Evolutionary conservation across 2,888 invertebrate species (phyloP).

Genomic region (Thera obeliscata): DNA sequence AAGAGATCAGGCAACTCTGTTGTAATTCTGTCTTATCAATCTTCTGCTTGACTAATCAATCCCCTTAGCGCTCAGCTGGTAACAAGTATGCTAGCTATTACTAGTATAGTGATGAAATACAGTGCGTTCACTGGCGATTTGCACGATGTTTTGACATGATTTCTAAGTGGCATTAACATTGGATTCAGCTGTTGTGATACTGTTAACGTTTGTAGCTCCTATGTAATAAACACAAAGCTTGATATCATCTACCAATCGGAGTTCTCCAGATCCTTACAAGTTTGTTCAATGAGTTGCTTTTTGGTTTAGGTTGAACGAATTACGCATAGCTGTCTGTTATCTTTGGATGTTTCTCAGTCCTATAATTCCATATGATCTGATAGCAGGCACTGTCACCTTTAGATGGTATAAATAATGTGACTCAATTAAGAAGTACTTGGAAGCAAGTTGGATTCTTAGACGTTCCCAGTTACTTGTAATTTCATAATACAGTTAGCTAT

Average conservation of each 20-base stretch:
- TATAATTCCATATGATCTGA: no score
- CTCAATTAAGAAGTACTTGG: slow-evolving; percentile 5
- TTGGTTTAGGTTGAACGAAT: background rate
- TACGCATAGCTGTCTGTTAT: background rate
- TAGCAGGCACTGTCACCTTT: no score
- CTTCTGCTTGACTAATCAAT: no score
- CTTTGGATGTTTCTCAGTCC: background rate
- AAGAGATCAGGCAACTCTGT: no score
- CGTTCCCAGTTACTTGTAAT: slow-evolving; percentile 14
- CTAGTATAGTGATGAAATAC: slow-evolving; percentile 25
- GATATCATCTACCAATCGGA: background rate
- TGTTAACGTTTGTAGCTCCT: background rate
- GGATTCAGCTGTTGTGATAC: slow-evolving; percentile 9
- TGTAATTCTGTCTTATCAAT: no score
- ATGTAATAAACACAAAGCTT: background rate
- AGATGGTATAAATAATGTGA: background rate
- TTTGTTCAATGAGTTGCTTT: background rate
- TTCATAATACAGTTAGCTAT: slow-evolving; percentile 12
- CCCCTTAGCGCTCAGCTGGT: no score
- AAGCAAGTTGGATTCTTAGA: slow-evolving; percentile 6
- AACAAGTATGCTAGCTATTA: background rate
- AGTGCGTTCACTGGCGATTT: slow-evolving; percentile 27
- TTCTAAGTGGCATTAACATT: slow-evolving; percentile 8
- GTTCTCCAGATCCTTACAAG: background rate
- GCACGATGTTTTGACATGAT: slow-evolving; percentile 35